Evolutionary conservation across 1,140 invertebrate genomes (phyloP).

Genomic region (Temnothorax longispinosus): DNA sequence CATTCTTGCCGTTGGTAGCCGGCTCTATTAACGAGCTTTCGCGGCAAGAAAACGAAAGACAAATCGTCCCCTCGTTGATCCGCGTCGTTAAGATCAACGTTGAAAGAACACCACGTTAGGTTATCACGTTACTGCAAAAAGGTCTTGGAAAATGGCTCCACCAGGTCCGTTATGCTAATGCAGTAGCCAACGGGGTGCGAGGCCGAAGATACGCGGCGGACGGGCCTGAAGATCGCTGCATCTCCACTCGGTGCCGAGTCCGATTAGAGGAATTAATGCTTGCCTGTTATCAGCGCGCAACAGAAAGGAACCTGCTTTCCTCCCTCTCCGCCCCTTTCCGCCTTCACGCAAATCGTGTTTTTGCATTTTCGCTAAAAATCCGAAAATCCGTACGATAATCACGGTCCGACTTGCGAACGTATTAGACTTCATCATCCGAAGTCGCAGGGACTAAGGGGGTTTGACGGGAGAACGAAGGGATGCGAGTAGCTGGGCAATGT

Average conservation of each 20-base stretch:
- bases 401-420: constrained; percentile 60
- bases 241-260: constrained; percentile 20
- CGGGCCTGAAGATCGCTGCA: constrained; percentile 34
- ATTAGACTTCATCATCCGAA: constrained; percentile 68
- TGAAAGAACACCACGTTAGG: constrained; percentile 10
- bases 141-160: constrained; percentile 29
- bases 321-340: background rate
- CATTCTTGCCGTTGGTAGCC: background rate
- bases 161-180: constrained; percentile 60
- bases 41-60: constrained; percentile 18
- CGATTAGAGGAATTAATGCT: constrained; percentile 71
- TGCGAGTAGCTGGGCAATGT: constrained; percentile 37
- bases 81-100: constrained; percentile 18
- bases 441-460: constrained; percentile 68
- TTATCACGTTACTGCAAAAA: constrained; percentile 33
- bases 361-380: constrained; percentile 62
- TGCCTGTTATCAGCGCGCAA: constrained; percentile 64
- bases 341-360: constrained; percentile 50
- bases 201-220: constrained; percentile 39
- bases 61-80: constrained; percentile 22
- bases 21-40: constrained; percentile 3
- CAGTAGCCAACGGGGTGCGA: background rate
- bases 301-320: constrained; percentile 14
- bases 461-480: constrained; percentile 44
- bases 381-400: constrained; percentile 67